Evolutionary conservation across 2,797 vertebrate genomes (phyloP).

Genomic region (Phalanger gymnotis): DNA sequence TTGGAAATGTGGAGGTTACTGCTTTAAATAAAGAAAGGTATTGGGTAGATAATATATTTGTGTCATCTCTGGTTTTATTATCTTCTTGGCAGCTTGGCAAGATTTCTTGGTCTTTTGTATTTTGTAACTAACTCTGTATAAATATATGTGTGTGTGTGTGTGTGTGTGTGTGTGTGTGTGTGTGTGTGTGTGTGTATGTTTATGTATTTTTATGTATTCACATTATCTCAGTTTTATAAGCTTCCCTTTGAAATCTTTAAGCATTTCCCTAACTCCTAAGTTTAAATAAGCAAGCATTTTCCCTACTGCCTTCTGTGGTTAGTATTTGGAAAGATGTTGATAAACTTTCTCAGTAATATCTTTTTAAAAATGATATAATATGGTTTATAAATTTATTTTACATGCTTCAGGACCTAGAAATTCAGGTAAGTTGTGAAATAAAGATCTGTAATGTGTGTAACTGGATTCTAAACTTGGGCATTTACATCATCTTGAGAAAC

Average conservation of each 20-base stretch:
- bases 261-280: background rate
- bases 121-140: background rate
- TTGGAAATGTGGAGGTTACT: background rate
- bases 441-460: background rate
- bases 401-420: conserved; percentile 90
- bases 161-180: too few species aligned
- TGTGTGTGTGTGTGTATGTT: too few species aligned
- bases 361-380: conserved; percentile 6
- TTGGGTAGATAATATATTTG: background rate
- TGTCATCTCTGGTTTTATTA: background rate
- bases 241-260: conserved; percentile 48
- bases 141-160: too few species aligned
- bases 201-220: conserved; percentile 41
- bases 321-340: conserved; percentile 12
- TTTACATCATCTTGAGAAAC: background rate
- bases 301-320: background rate
- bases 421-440: conserved; percentile 87
- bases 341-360: background rate
- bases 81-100: background rate
- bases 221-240: conserved; percentile 9
- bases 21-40: background rate
- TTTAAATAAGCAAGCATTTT: background rate
- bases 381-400: conserved; percentile 46
- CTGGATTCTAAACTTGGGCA: conserved; percentile 6
- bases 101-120: background rate